Conservation (phyloP, 2,888 invertebrate genomes). For the Nesidiocoris tenuis region DNA sequence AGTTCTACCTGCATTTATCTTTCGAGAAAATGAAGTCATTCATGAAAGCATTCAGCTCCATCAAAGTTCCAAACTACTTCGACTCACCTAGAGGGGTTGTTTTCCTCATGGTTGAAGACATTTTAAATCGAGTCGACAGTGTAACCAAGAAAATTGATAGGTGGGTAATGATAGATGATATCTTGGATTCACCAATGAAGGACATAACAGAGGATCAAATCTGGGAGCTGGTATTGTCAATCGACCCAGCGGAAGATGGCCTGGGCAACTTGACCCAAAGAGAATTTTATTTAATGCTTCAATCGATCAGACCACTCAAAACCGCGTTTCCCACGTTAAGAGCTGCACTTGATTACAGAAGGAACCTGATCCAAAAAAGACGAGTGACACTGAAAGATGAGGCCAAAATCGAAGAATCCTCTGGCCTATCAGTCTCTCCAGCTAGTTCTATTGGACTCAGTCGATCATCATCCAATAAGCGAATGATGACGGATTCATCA, state of each 20-base stretch:
- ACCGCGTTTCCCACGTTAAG: constrained; percentile 23
- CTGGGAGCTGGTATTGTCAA: constrained; percentile 21
- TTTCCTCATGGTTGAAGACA: constrained; percentile 16
- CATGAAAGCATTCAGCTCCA: not conserved
- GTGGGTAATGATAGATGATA: constrained; percentile 18
- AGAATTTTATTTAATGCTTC: constrained; percentile 11
- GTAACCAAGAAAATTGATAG: constrained; percentile 13
- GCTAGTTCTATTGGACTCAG: not conserved
- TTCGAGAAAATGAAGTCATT: constrained; percentile 1
- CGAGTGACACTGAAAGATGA: not conserved
- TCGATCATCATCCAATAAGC: not conserved
- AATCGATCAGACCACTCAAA: constrained; percentile 12
- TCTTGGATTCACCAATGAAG: constrained; percentile 22
- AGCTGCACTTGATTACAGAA: constrained; percentile 18
- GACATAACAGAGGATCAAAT: constrained; percentile 28
- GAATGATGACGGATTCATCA: not conserved
- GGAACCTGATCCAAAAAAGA: not conserved
- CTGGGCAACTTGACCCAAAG: constrained; percentile 17
- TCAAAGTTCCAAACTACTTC: constrained; percentile 25
- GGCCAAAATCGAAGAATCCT: not conserved
- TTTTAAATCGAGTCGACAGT: constrained; percentile 4
- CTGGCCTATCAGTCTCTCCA: not conserved
- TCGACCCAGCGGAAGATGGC: constrained; percentile 19
- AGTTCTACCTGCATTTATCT: constrained; percentile 1
- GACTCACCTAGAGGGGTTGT: constrained; percentile 8